Percentiles rank a stretch among this genome's conserved stretches.
These are phyloP conservation scores for Ranitomeya variabilis DNA, from an alignment of 2,113 vertebrate species.

Conservation along the genomic window DNA sequence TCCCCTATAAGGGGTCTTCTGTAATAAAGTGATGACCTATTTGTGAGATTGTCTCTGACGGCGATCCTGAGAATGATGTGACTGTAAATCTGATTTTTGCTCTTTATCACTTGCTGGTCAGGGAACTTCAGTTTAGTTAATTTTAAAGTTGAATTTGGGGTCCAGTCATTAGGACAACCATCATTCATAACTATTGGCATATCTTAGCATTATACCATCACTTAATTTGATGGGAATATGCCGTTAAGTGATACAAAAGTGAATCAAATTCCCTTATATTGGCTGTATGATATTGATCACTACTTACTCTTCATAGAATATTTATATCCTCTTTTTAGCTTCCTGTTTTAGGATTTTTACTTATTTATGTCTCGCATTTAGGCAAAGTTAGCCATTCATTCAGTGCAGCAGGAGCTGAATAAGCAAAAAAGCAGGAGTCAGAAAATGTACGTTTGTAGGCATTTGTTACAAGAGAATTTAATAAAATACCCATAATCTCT, in stretches of 20 bases:
- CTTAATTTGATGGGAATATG: no score
- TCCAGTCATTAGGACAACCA: no score
- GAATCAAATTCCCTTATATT: background rate
- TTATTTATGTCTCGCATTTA: slow-evolving; percentile 61
- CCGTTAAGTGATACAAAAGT: background rate
- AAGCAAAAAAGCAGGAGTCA: slow-evolving; percentile 80
- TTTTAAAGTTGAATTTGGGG: no score
- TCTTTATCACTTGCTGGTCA: no score
- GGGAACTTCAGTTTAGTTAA: no score
- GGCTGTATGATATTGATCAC: background rate
- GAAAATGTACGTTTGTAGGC: slow-evolving; percentile 77
- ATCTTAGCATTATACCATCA: background rate
- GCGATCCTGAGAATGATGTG: no score
- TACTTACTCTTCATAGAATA: background rate
- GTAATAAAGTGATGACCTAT: no score
- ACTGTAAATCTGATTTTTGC: no score
- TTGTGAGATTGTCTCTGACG: no score
- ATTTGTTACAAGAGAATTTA: background rate
- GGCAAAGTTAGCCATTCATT: slow-evolving; percentile 77
- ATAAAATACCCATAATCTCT: background rate
- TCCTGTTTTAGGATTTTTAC: background rate
- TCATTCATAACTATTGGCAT: no score
- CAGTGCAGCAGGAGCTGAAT: slow-evolving; percentile 85
- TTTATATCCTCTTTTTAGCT: background rate
- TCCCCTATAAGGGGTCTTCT: no score